Base-by-base conservation (phyloP, 2,888 invertebrate species). In the Anthophora plumipes region DNA sequence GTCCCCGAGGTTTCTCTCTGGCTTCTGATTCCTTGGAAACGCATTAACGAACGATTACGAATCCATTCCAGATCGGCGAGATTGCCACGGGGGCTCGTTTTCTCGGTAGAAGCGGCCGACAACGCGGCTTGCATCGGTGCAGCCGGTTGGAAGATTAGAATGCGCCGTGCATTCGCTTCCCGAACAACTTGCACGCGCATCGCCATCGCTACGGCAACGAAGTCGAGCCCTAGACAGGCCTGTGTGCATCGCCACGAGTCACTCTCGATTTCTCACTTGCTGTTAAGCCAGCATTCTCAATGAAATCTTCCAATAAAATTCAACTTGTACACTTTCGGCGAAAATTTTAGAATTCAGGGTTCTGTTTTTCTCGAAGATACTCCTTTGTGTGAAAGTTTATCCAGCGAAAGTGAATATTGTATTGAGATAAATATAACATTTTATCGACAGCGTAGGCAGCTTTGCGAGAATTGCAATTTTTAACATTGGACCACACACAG, bases 111-210 rank as follows among this genome's bases (percentile, higher is more conserved):
- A 55, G 7, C 37, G 57, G 14, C 20, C 68, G 63, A 25, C 50
- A 55, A 74, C 72, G 57, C 64, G 55, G 67, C 59, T 55, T 22
- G 76, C 80, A 66, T 67, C 68, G 74, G 11, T 60, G 57, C 74
- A 63, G 48, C 57, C 78, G 63, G 54, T 71, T 54, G 46, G 61
- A 59, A 72, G 68, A 83, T 83, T 83, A 82, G 82, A 82, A 83
- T 83, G 82, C 82, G 73, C 52, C 57, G 71, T 46, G 77, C 69
- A 54, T 46, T 63, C 76, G 76, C 41, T 50, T 55, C 61, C 41
- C 50, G 66, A 79, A 74, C 81, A 57, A 57, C 43, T 43, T 41
- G 72, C 68, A 43, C 50, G 63, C 71, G 22, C 57, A 20, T 64
- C 22, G 22, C 41, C 52, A 50, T 31, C n/a, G 41, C 52, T 25